Evolutionary conservation across 2,888 invertebrate species (phyloP), one percentile per base, ranked within the genome.

Genomic region (Entomobrya proxima): DNA sequence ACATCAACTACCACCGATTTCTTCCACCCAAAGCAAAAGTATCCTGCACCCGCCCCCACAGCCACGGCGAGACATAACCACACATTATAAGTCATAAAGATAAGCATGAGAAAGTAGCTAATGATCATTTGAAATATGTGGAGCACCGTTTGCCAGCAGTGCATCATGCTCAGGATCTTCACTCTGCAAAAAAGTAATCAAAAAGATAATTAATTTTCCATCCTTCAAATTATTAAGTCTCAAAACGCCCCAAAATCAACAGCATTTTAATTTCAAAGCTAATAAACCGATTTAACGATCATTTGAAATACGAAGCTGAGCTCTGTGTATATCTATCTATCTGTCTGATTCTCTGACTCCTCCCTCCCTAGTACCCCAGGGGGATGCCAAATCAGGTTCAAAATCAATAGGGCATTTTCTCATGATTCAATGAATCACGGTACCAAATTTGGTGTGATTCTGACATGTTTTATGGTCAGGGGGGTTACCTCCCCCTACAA

Each of bases 1-100:
- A 97, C 96, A 92, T 98, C 98, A 2, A 98, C 97, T 76, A 97
- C 95, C 15, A 97, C 96, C 0, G 97, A 96, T 92, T 98, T 97
- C 91, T 96, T 96, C 98, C 98, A 98, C 81, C 98, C 98, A 91
- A 98, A 98, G 55, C 98, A 93, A 92, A 98, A 98, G 92, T 98
- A 98, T 27, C 98, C 98, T 13, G 95, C 94, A 0, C 96, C 97
- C 1, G 97, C 96, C 55, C 98, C 98, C 11, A 96, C 91, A 0
- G 97, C 95, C 0, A 98, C 96, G 0, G 97, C 96, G 69, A 96
- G 92, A 92, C 98, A 98, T 85, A 98, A 93, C 97, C 97, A 98
- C 21, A 95, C 95, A 91, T 98, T 98, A 94, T 97, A 98, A 0
- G 98, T 98, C 98, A 98, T 98, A 92, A 98, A 98, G 90, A 98